Evolutionary conservation across 2,888 invertebrate species (phyloP).

Genomic region (Drosophila mimetica): DNA sequence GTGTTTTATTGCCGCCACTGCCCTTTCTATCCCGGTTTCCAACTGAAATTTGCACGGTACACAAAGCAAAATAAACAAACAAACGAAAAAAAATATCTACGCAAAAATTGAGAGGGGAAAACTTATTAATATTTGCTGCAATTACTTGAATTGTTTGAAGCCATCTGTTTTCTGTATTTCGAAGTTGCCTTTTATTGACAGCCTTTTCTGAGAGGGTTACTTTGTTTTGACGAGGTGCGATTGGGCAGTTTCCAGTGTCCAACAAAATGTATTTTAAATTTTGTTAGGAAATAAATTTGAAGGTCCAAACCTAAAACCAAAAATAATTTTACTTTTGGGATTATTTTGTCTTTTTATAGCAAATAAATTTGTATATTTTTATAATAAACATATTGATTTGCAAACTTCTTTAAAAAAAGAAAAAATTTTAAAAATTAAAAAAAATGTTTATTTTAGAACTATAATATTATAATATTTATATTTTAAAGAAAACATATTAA

Average conservation of each 20-base stretch:
- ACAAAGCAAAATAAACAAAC: slow-evolving; percentile 9
- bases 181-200: slow-evolving; percentile 18
- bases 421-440: too few species aligned
- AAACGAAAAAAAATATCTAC: slow-evolving; percentile 24
- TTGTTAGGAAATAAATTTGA: background rate
- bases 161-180: slow-evolving; percentile 8
- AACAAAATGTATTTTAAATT: too few species aligned
- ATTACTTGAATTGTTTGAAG: slow-evolving; percentile 24
- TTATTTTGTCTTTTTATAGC: too few species aligned
- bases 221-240: slow-evolving; percentile 13
- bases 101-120: slow-evolving; percentile 5
- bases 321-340: too few species aligned
- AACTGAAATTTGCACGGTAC: slow-evolving; percentile 59
- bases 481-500: too few species aligned
- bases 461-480: too few species aligned
- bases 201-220: slow-evolving; percentile 12
- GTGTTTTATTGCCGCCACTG: slow-evolving; percentile 15
- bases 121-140: slow-evolving; percentile 24
- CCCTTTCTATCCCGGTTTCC: slow-evolving; percentile 38
- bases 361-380: too few species aligned
- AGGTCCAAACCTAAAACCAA: too few species aligned
- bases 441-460: too few species aligned
- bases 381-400: too few species aligned
- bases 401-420: too few species aligned
- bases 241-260: background rate